phyloP scores from a whole-genome alignment of 2,797 vertebrate species.

The Acrocephalus scirpaceus region DNA sequence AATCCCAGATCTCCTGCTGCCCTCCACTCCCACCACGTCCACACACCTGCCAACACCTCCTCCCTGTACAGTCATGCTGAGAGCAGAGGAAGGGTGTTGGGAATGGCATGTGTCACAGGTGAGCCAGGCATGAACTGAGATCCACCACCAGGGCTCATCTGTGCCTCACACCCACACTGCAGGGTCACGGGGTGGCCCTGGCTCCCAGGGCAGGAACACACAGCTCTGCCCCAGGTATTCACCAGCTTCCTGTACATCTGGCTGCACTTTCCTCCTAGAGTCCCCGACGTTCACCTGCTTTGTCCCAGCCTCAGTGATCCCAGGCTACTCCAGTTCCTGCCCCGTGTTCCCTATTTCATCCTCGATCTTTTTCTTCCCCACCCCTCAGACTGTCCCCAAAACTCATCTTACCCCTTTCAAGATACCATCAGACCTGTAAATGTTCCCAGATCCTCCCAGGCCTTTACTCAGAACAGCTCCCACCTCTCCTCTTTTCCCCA shows the following conservation, averaged over 20 bases:
- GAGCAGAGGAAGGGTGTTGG: neutral
- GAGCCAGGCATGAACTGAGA: neutral
- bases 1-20: neutral
- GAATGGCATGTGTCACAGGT: neutral
- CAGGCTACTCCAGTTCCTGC: neutral
- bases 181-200: neutral
- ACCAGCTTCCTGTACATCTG: neutral
- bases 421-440: neutral
- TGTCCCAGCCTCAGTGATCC: neutral
- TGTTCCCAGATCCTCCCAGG: neutral
- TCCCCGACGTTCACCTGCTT: rapidly evolving
- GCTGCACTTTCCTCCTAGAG: rapidly evolving
- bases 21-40: neutral
- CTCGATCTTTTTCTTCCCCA: neutral
- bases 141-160: rapidly evolving
- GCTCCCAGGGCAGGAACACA: neutral
- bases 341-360: neutral
- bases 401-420: neutral
- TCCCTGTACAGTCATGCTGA: neutral
- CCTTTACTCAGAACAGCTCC: neutral
- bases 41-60: neutral
- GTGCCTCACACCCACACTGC: neutral
- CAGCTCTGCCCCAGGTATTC: neutral
- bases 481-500: neutral
- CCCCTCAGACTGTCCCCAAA: neutral